Base-by-base conservation (phyloP, 2,113 vertebrate species). In the Limanda limanda region DNA sequence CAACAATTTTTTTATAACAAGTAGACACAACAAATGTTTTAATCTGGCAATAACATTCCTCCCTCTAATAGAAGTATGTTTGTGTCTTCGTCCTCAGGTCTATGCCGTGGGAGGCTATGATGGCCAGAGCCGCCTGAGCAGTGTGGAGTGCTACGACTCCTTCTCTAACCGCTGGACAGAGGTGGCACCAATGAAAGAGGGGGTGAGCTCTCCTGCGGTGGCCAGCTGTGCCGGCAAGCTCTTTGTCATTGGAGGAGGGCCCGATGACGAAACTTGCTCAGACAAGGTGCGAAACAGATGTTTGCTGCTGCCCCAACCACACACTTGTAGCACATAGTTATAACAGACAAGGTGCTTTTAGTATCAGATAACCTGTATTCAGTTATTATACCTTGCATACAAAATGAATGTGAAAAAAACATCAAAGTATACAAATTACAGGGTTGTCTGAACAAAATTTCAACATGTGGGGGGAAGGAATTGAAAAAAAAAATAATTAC, bases 101-200 rank as follows among this genome's bases (percentile, higher is more conserved):
- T 99, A 99, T 21, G 96, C 96, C 21, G 96, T 99, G 9, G 98
- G 98, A 24, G 98, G 98, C 11, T 99, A 98, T 0, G 98, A 99
- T 21, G 98, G 98, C 20, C 97, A 98, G 88, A 97, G 94, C 89
- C 96, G 97, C n/a, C 94, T 99, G 61, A 99, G 95, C 94, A 99
- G 96, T 0, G 97, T 97, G 6, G 98, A 99, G 91, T 98, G 97
- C 74, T 99, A 99, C 0, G 98, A 99, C 86, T 99, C 96, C 0
- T 99, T 99, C 91, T 98, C 97, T 25, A 99, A 99, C 81, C 97
- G 97, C 75, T 99, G 98, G 98, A 98, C 95, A 0, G 97, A 99
- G 88, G 97, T 99, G 79, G 97, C 97, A 56, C 96, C 97, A 37
- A 95, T 99, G 42, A 99, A 98, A 78, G 97, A 98, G 91, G 98